These are phyloP conservation scores for Callyntrura sp. DNA, from an alignment of 2,888 invertebrate species.

Conservation along the genomic window DNA sequence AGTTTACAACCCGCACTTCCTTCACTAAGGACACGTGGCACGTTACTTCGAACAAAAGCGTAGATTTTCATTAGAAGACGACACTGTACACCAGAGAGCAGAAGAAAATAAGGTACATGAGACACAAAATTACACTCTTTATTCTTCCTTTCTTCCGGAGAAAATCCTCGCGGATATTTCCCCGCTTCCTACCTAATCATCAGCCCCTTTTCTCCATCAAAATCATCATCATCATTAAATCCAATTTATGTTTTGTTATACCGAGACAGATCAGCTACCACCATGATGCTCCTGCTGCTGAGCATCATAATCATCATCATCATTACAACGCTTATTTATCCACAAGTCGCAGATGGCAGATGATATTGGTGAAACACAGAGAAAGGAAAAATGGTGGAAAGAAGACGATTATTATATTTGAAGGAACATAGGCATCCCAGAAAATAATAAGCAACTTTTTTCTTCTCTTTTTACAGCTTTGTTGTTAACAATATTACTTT, in stretches of 20 bases:
- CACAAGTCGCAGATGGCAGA: constrained; percentile 12
- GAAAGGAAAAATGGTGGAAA: not conserved
- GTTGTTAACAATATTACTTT: no score
- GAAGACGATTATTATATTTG: no score
- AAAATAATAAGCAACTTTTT: constrained; percentile 33
- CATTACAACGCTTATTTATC: constrained; percentile 61
- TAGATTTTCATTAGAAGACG: constrained; percentile 95
- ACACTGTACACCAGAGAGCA: constrained; percentile 86
- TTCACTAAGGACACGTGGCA: constrained; percentile 87
- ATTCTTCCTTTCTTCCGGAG: no score
- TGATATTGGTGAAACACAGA: constrained; percentile 7
- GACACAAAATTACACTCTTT: no score
- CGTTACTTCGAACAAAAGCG: constrained; percentile 91
- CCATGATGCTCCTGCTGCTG: no score
- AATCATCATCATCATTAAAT: not conserved
- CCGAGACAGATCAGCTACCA: no score
- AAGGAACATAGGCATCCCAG: no score
- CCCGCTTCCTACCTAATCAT: not conserved
- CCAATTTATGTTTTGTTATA: constrained; percentile 6
- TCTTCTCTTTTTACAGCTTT: no score
- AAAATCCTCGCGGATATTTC: not conserved
- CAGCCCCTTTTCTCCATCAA: no score
- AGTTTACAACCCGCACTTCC: constrained; percentile 84
- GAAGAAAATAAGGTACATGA: constrained; percentile 10
- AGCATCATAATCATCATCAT: no score